Evolutionary conservation across 2,888 invertebrate genomes (phyloP), one percentile per base, ranked within the genome.

Genomic region (Tipula vernalis): DNA sequence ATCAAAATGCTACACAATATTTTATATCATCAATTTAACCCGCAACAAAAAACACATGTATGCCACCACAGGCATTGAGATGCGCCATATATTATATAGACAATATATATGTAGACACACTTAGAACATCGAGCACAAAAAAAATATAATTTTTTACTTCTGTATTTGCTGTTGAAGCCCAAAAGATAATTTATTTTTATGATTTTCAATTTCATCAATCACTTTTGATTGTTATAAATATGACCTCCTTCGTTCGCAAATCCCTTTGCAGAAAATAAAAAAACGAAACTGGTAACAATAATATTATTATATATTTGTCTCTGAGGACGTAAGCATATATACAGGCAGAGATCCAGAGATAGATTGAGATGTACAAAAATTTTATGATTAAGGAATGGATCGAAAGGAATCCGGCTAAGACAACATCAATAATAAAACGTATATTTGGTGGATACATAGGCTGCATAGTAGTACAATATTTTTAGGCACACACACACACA

Each of bases 201-300:
- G 71, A 71, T 71, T 71, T 71, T 71, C 71, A 71, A 71, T 71
- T 71, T 71, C 71, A 71, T 71, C 71, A 71, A 71, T 71, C 71
- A 71, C 71, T 71, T 71, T 71, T 71, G 71, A 71, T 71, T 71
- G 71, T 71, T 71, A 28, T 28, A 71, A 71, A 71, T 71, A 71
- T 71, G 71, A 71, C 71, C 71, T 71, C 71, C 71, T 71, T 71
- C 28, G 71, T 18, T 28, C 12, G 71, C 12, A 71, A 71, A 12
- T 71, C 28, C 71, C 71, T 28, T 18, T 3, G 71, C 18, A 71
- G 71, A 12, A 28, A 5, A 18, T 1, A 71, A 18, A 28, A 71
- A 71, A 2, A 10, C 2, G 28, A 71, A 71, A 51, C 28, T 71
- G 71, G 8, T 28, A 18, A 71, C 28, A 28, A 51, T 28, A 71